These are phyloP conservation scores for Microcaecilia unicolor DNA, from an alignment of 2,797 vertebrate species.

Conservation along the genomic window DNA sequence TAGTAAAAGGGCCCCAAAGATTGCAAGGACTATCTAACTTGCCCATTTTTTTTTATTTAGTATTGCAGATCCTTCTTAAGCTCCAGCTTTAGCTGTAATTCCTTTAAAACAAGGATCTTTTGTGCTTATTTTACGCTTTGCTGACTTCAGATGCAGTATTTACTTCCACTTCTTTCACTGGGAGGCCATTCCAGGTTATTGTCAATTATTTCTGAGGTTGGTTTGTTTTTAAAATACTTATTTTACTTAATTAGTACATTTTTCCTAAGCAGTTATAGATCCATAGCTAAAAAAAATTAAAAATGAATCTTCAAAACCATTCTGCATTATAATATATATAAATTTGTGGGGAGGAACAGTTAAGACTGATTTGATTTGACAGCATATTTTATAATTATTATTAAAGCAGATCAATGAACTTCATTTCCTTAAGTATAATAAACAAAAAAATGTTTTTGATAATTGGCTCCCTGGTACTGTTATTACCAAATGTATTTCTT, in stretches of 20 bases:
- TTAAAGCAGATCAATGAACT: conserved; percentile 14
- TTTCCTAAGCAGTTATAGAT: conserved; percentile 10
- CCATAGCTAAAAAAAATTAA: conserved; percentile 3
- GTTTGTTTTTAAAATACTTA: conserved; percentile 5
- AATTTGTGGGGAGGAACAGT: conserved; percentile 5
- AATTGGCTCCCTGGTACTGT: background rate
- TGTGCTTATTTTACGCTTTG: too few species aligned
- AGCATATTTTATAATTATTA: conserved; percentile 3
- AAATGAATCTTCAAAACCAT: conserved; percentile 16
- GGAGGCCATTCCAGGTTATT: too few species aligned
- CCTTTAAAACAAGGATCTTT: too few species aligned
- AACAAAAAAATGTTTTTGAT: conserved; percentile 7
- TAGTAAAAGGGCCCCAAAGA: too few species aligned
- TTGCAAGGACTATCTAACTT: too few species aligned
- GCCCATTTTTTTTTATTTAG: too few species aligned
- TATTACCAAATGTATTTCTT: conserved; percentile 6
- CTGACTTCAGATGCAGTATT: too few species aligned
- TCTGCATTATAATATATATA: conserved; percentile 4
- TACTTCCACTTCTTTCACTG: too few species aligned
- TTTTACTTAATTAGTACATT: conserved; percentile 2
- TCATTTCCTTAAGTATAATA: conserved; percentile 14
- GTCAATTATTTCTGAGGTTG: background rate
- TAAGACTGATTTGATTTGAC: conserved; percentile 10
- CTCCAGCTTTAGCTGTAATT: too few species aligned
- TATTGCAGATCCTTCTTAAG: too few species aligned